phyloP scores from a whole-genome alignment of 1,140 invertebrate species.

The Temnothorax longispinosus region DNA sequence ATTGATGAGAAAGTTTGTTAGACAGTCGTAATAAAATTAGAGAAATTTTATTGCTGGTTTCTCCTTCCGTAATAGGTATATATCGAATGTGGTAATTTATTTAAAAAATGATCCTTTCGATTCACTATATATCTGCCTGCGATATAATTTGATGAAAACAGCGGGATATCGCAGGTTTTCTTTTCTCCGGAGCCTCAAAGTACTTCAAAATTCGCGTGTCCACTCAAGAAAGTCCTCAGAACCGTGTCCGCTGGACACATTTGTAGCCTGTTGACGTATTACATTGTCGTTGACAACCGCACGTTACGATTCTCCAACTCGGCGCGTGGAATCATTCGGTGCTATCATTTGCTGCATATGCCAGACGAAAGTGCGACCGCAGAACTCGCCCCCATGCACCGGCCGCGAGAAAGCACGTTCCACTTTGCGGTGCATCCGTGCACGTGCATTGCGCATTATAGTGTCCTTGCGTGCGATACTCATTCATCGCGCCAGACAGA shows the following conservation, averaged over 20 bases:
- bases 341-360: constrained; percentile 38
- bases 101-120: neutral
- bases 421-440: constrained; percentile 55
- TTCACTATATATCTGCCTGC: neutral
- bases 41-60: neutral
- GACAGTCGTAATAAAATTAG: neutral
- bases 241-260: neutral
- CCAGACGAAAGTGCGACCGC: constrained; percentile 47
- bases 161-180: neutral
- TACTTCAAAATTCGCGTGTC: neutral
- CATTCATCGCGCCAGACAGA: constrained; percentile 45
- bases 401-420: constrained; percentile 30
- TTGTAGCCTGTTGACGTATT: constrained; percentile 9
- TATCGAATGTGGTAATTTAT: neutral
- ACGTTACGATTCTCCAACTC: constrained; percentile 16
- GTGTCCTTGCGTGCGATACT: constrained; percentile 12
- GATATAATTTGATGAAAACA: neutral
- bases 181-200: neutral
- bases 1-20: neutral
- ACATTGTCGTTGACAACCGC: constrained; percentile 15
- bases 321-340: constrained; percentile 28
- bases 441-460: constrained; percentile 51
- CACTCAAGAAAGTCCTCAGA: neutral
- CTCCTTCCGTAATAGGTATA: neutral
- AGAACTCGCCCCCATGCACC: neutral